Conservation (phyloP, 1,140 invertebrate genomes). For the Zaprionus camerounensis region DNA sequence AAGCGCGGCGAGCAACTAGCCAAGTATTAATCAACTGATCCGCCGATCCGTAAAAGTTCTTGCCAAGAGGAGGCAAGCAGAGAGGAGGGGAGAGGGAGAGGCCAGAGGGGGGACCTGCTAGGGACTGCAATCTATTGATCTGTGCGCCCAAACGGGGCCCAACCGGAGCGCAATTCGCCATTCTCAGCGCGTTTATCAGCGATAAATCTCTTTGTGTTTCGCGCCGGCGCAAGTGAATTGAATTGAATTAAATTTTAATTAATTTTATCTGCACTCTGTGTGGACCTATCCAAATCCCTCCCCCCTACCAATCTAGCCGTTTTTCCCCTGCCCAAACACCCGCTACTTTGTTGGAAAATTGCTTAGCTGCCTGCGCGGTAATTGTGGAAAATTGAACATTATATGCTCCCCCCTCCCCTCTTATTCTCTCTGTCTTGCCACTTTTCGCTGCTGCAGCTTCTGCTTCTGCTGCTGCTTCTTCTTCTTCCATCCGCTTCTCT, state of each 20-base stretch:
- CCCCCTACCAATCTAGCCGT: background rate
- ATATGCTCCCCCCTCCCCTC: constrained; percentile 2
- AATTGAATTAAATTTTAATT: constrained; percentile 84
- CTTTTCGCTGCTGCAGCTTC: background rate
- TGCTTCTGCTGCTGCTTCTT: background rate
- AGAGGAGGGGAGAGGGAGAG: too few relatives aligned
- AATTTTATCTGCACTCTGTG: constrained; percentile 80
- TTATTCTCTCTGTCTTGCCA: too few relatives aligned
- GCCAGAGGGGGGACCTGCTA: background rate
- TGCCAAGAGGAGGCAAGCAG: background rate
- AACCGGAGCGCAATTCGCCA: constrained; percentile 52
- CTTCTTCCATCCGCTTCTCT: constrained; percentile 42
- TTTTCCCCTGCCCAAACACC: background rate
- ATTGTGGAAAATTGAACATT: constrained; percentile 82
- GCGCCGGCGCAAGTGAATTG: constrained; percentile 71
- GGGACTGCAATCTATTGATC: constrained; percentile 63
- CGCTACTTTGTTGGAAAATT: constrained; percentile 52
- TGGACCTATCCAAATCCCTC: background rate
- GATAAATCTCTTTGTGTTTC: constrained; percentile 83
- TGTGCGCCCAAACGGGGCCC: constrained; percentile 21
- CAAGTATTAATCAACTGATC: constrained; percentile 63
- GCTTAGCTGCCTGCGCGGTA: constrained; percentile 51
- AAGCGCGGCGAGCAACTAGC: constrained; percentile 59
- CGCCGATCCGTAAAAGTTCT: constrained; percentile 49
- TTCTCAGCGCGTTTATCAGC: constrained; percentile 80